Percentiles rank a stretch among this genome's conserved stretches.
Conservation (phyloP, 2,797 vertebrate species). For the Lepilemur ruficaudatus region DNA sequence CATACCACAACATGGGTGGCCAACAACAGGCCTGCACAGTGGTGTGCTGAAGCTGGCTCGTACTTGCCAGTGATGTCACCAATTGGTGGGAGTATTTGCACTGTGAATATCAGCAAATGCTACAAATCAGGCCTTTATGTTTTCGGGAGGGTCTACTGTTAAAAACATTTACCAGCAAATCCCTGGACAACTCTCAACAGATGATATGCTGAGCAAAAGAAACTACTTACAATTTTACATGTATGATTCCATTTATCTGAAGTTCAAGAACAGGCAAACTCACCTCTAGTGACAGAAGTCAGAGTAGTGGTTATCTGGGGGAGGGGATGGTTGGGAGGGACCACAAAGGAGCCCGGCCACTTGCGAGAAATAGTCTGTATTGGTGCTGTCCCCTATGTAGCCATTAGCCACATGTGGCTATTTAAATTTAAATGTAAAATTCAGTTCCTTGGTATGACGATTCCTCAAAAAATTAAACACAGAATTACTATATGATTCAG, state of each 20-base stretch:
- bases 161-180: too few relatives aligned
- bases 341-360: background rate
- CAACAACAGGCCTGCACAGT: rapidly evolving
- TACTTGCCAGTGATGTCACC: background rate
- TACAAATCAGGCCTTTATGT: background rate
- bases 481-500: background rate
- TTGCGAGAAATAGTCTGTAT: background rate
- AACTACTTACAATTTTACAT: background rate
- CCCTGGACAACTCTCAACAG: background rate
- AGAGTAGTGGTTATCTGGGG: background rate
- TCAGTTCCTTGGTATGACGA: background rate
- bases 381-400: background rate
- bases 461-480: background rate
- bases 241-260: background rate
- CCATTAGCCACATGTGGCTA: background rate
- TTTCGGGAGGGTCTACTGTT: background rate
- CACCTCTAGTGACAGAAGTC: background rate
- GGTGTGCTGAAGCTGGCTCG: too few relatives aligned
- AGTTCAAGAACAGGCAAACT: background rate
- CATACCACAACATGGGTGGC: background rate
- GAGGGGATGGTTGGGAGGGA: background rate
- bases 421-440: background rate
- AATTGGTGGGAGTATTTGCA: too few relatives aligned
- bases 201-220: background rate
- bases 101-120: too few relatives aligned